Conservation (phyloP, 2,888 invertebrate species). For the Polymixis flavicincta region DNA sequence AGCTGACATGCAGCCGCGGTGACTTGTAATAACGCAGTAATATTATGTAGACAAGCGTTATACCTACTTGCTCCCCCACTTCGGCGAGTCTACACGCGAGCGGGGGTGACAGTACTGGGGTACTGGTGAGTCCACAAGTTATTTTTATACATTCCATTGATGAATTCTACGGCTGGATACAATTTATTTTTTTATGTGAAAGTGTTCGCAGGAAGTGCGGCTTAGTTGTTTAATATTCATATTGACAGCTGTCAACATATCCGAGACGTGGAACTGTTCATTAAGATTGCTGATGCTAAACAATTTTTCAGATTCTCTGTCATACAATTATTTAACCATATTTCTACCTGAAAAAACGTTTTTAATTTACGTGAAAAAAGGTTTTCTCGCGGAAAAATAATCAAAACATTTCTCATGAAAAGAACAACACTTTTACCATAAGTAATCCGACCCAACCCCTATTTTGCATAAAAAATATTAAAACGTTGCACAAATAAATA, state of each 20-base stretch:
- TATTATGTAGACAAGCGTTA: conserved; percentile 83
- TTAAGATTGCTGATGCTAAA: not conserved
- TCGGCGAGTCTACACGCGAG: conserved; percentile 71
- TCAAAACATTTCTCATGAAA: conserved; percentile 42
- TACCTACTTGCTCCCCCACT: conserved; percentile 75
- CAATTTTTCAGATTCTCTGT: not conserved
- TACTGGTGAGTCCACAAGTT: conserved; percentile 71
- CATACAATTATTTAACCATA: not conserved
- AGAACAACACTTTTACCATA: conserved; percentile 41
- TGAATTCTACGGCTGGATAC: conserved; percentile 55
- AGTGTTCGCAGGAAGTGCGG: conserved; percentile 40
- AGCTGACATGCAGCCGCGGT: conserved; percentile 65
- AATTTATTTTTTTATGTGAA: conserved; percentile 57
- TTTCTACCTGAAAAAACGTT: not conserved
- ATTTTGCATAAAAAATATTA: conserved; percentile 56
- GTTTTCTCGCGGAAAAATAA: conserved; percentile 14
- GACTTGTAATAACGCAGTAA: conserved; percentile 80
- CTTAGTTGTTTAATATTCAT: conserved; percentile 38
- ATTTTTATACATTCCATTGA: conserved; percentile 57
- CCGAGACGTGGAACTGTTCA: not conserved
- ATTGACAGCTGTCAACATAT: conserved; percentile 49
- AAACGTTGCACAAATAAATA: conserved; percentile 62
- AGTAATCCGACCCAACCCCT: conserved; percentile 43
- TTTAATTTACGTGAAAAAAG: conserved; percentile 23
- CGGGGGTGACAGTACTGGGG: conserved; percentile 72